A percentile compares a stretch with the other conserved stretches of the same genome.
Evolutionary conservation across 2,888 invertebrate genomes (phyloP).

Genomic region (Neoaliturus tenellus): DNA sequence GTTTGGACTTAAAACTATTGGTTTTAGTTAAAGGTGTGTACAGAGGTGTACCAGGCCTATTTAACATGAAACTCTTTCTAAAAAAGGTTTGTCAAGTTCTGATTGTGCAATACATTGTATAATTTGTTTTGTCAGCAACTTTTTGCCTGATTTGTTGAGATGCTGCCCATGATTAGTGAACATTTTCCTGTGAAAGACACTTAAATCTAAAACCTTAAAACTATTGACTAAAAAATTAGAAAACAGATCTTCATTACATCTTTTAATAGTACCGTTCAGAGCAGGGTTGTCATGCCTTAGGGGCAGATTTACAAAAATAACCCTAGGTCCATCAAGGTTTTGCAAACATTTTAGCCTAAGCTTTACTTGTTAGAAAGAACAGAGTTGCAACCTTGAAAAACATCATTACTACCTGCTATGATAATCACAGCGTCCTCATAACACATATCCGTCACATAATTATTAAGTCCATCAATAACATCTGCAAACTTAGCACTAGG

Average conservation of each 20-base stretch:
- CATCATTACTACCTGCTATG: neutral
- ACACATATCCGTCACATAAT: neutral
- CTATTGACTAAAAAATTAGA: neutral
- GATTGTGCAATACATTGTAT: neutral
- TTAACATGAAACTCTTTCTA: neutral
- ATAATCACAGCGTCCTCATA: neutral
- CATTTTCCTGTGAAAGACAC: neutral
- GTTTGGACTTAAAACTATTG: neutral
- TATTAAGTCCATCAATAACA: neutral
- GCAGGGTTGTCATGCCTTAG: neutral
- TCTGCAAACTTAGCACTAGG: neutral
- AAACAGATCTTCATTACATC: neutral
- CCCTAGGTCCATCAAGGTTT: neutral
- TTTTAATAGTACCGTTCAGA: neutral
- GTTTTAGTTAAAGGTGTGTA: neutral
- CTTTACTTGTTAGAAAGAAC: neutral
- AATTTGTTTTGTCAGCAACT: neutral
- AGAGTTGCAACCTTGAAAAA: neutral
- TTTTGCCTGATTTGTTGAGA: neutral
- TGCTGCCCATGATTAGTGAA: neutral
- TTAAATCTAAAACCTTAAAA: neutral
- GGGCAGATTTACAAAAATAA: neutral
- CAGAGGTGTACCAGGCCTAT: neutral
- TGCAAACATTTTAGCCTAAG: neutral
- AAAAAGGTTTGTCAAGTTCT: too few species aligned